Conservation (phyloP, 2,113 vertebrate species). For the Promerops cafer region DNA sequence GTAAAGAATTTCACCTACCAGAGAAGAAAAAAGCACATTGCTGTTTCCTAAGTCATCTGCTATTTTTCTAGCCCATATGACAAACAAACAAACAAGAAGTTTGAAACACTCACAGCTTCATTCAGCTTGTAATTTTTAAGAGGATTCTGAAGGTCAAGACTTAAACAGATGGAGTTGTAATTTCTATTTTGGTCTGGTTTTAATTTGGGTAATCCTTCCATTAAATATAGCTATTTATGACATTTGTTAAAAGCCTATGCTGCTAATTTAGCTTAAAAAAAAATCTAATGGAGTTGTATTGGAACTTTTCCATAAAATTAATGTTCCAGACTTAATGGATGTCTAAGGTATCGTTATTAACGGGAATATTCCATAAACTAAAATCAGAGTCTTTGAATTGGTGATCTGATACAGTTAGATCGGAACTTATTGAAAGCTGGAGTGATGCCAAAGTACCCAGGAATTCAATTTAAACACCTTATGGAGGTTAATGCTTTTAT, state of each 20-base stretch:
- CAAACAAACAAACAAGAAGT: conserved; percentile 24
- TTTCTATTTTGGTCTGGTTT: conserved; percentile 77
- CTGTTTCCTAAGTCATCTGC: not conserved
- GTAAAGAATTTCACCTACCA: not conserved
- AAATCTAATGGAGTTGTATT: conserved; percentile 77
- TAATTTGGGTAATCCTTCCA: conserved; percentile 74
- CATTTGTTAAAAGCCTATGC: conserved; percentile 79
- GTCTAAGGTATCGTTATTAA: conserved; percentile 79
- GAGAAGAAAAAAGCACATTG: not conserved
- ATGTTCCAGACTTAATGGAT: conserved; percentile 80
- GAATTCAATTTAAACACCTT: conserved; percentile 80
- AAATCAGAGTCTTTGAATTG: conserved; percentile 72
- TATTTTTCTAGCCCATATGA: not conserved
- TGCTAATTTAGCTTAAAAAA: conserved; percentile 72
- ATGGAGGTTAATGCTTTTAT: conserved; percentile 74
- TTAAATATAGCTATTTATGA: conserved; percentile 78
- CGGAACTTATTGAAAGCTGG: conserved; percentile 72
- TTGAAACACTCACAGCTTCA: conserved; percentile 1
- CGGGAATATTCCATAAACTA: conserved; percentile 74
- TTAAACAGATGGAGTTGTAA: conserved; percentile 60
- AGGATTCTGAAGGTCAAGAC: conserved; percentile 65
- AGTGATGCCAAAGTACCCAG: conserved; percentile 72
- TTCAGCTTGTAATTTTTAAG: conserved; percentile 51
- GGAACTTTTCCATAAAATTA: conserved; percentile 82
- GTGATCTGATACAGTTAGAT: conserved; percentile 74